These are phyloP conservation scores for Psettodes erumei DNA, from an alignment of 2,113 vertebrate species.

Conservation along the genomic window DNA sequence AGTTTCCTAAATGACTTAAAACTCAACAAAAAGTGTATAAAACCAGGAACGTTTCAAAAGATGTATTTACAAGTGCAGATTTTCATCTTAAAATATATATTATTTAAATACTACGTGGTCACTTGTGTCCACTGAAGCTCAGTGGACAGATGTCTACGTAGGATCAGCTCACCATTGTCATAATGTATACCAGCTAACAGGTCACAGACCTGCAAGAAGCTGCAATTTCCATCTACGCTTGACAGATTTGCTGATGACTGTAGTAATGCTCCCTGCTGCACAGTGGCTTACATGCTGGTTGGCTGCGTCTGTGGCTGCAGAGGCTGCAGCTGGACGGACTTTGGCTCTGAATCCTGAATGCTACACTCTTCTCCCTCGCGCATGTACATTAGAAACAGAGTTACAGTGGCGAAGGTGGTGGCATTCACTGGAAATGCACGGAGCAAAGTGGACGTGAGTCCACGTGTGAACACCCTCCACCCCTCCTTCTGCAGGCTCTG, in stretches of 20 bases:
- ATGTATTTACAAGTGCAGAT: constrained; percentile 72
- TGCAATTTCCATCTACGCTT: background rate
- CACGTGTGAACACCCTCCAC: constrained; percentile 91
- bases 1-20: constrained; percentile 41
- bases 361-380: constrained; percentile 83
- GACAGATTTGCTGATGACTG: background rate
- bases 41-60: constrained; percentile 51
- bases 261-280: background rate
- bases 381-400: constrained; percentile 92
- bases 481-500: constrained; percentile 92
- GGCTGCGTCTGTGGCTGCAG: constrained; percentile 88
- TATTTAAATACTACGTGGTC: constrained; percentile 67
- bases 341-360: constrained; percentile 81
- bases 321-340: constrained; percentile 76
- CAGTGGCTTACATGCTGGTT: constrained; percentile 83
- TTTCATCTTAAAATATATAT: constrained; percentile 68
- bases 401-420: constrained; percentile 95
- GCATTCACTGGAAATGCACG: constrained; percentile 97
- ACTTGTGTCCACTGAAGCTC: constrained; percentile 44
- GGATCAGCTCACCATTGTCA: constrained; percentile 25
- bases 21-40: constrained; percentile 53
- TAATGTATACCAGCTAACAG: constrained; percentile 11
- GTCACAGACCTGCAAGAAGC: constrained; percentile 34
- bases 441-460: constrained; percentile 94
- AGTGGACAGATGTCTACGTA: constrained; percentile 15